Conservation (phyloP, 2,113 vertebrate species). For the Perccottus glenii region DNA sequence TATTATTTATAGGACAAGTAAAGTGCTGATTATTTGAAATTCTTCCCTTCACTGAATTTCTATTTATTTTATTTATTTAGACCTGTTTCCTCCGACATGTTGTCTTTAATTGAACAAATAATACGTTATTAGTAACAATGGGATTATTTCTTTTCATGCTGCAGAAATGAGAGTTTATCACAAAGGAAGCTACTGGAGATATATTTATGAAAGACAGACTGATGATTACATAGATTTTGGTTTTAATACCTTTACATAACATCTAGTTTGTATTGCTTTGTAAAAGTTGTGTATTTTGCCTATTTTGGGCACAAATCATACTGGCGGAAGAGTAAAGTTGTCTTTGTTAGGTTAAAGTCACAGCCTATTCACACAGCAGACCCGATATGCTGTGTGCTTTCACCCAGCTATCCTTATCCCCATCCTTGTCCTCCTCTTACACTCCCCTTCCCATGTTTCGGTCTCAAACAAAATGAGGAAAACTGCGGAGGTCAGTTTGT, state of each 20-base stretch:
- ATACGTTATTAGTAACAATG: too few species aligned
- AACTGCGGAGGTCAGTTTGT: neutral
- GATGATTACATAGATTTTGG: too few species aligned
- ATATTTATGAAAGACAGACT: neutral
- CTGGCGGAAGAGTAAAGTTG: neutral
- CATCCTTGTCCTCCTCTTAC: constrained; percentile 58
- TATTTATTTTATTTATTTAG: too few species aligned
- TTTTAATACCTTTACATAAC: neutral
- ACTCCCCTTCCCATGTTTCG: constrained; percentile 22
- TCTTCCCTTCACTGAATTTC: too few species aligned
- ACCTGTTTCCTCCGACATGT: too few species aligned
- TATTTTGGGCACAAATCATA: constrained; percentile 1
- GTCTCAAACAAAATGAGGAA: constrained; percentile 18
- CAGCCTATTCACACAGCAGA: neutral
- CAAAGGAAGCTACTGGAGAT: neutral
- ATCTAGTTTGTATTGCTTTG: neutral
- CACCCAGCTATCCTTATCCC: constrained; percentile 48
- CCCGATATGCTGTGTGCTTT: too few species aligned
- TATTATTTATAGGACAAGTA: too few species aligned
- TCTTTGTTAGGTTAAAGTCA: neutral
- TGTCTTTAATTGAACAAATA: too few species aligned
- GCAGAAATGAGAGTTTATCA: neutral
- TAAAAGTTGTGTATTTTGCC: neutral
- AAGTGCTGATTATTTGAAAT: too few species aligned
- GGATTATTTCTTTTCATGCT: too few species aligned